Evolutionary conservation across 2,113 vertebrate genomes (phyloP), one percentile per base, ranked within the genome.

Genomic region (Hypocryptadius cinnamomeus): DNA sequence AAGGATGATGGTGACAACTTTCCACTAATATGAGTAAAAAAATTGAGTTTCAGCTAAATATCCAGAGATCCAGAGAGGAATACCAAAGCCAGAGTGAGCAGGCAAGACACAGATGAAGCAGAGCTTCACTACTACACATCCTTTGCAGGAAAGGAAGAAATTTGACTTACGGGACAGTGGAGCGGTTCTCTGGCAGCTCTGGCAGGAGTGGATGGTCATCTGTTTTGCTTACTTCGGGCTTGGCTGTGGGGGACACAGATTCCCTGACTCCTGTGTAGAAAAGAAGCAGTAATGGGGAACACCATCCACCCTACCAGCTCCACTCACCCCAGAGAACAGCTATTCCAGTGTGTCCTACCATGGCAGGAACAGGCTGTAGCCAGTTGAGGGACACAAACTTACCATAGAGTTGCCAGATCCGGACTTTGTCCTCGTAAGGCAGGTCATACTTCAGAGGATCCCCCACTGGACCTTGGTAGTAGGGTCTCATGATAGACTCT

Each of bases 321-420:
- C n/a, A 6, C 9, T 64, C 24, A 30, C 10, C 27, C 22, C 15
- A 48, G 25, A 45, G 70, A 66, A n/a, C 17, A 56, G 56, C 21
- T 44, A 2, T 45, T 92, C 24, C 60, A 39, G 53, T 1, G 2
- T 11, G 68, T 19, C 54, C 64, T 25, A 51, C 53, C 48, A 6
- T 3, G 30, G 70, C 47, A 76, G 53, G 39, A 82, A 66, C 0
- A 2, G 33, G 54, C 12, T 3, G 0, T 8, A 37, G 33, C 28
- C 0, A 4, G 2, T 10, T 9, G 13, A 25, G 9, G 12, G 35
- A 69, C 57, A 56, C 14, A 27, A 24, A 66, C 98, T 91, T 96
- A 99, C 99, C 99, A 0, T 99, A 99, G 45, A 99, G 98, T 63
- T 99, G 99, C 99, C 99, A 99, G 85, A 99, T 98, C 13, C 98